A percentile compares a stretch with the other conserved stretches of the same genome.
Evolutionary conservation across 1,140 invertebrate species (phyloP).

Genomic region (Drosophila nasuta): DNA sequence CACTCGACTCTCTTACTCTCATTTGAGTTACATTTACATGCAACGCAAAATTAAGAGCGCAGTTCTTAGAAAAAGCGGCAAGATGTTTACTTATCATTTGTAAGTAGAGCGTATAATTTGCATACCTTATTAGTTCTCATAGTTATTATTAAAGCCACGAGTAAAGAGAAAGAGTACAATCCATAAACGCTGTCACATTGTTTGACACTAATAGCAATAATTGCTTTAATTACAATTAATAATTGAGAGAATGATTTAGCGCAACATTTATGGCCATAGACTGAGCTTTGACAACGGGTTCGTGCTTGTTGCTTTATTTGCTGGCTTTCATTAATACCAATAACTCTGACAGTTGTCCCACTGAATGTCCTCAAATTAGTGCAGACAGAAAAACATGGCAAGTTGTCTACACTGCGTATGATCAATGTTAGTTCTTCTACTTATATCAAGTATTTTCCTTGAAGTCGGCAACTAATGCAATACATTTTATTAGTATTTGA

Average conservation of each 20-base stretch:
- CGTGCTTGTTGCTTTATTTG: constrained; percentile 3
- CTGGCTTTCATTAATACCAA: constrained; percentile 1
- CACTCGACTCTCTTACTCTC: background rate
- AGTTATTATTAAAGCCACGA: background rate
- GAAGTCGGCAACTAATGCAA: background rate
- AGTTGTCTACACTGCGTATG: background rate
- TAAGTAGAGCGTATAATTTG: background rate
- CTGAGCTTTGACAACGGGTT: background rate
- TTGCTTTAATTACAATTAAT: constrained; percentile 1
- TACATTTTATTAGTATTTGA: background rate
- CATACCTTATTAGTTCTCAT: background rate
- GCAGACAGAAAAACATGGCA: background rate
- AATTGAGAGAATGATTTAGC: background rate
- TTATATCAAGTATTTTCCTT: background rate
- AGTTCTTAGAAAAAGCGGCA: background rate
- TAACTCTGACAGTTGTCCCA: background rate
- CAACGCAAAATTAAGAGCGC: background rate
- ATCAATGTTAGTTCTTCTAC: constrained; percentile 1
- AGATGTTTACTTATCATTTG: background rate
- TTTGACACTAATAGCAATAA: background rate
- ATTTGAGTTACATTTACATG: background rate
- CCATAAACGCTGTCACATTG: background rate
- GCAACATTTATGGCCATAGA: background rate
- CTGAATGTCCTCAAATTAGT: background rate
- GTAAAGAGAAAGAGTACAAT: background rate